A percentile compares a stretch with the other conserved stretches of the same genome.
phyloP scores from a whole-genome alignment of 2,797 vertebrate species.

The Anabacerthia variegaticeps region DNA sequence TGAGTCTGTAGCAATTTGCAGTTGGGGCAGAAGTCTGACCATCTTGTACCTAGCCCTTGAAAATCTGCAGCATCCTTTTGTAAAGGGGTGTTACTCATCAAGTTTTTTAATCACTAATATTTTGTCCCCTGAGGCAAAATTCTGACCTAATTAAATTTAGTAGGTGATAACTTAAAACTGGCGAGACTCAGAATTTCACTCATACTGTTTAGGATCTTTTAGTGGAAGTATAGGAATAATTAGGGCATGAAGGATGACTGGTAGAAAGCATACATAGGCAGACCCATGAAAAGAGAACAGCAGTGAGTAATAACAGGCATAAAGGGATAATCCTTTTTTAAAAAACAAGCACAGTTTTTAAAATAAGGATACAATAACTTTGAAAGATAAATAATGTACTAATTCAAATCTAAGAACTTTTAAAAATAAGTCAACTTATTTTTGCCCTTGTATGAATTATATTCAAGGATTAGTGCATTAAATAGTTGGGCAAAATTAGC shows the following conservation, averaged over 20 bases:
- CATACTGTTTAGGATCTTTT: neutral
- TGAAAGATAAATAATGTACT: neutral
- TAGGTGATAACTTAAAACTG: neutral
- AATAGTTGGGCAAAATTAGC: neutral
- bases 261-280: neutral
- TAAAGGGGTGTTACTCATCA: neutral
- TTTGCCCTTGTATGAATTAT: neutral
- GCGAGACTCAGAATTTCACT: neutral
- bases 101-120: neutral
- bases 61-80: neutral
- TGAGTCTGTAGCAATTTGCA: neutral
- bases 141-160: constrained; percentile 15
- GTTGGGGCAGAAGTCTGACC: neutral
- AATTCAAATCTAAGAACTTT: neutral
- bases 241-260: neutral
- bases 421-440: neutral
- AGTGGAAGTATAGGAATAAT: neutral
- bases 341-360: neutral
- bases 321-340: neutral
- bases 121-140: neutral
- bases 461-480: neutral
- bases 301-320: neutral
- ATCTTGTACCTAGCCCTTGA: neutral
- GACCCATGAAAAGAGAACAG: neutral
- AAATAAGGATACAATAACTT: neutral